These are phyloP conservation scores for Aphelocoma coerulescens DNA, from an alignment of 2,113 vertebrate species.

Conservation along the genomic window DNA sequence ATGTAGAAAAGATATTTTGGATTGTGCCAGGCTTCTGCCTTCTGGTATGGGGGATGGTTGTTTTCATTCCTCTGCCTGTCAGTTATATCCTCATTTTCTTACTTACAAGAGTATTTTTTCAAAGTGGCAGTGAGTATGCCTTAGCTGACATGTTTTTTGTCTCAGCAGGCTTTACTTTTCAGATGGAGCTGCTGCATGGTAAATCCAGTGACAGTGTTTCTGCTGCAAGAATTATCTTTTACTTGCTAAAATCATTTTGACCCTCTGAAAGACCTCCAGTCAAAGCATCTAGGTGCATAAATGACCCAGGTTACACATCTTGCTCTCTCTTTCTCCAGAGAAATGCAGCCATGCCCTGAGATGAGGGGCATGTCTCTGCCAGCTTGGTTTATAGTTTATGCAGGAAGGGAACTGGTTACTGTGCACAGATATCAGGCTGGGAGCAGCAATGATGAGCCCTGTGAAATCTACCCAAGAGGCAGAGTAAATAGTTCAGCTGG, in stretches of 20 bases:
- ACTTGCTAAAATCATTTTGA: not conserved
- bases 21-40: not conserved
- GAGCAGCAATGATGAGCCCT: fast-evolving
- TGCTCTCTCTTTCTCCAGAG: not conserved
- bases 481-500: not conserved
- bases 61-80: not conserved
- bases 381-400: not conserved
- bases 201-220: not conserved
- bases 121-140: not conserved
- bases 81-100: not conserved
- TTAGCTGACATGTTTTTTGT: not conserved
- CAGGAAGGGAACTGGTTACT: not conserved
- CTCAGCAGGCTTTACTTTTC: not conserved
- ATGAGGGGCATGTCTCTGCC: not conserved
- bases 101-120: not conserved
- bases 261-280: not conserved
- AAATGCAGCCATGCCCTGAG: fast-evolving
- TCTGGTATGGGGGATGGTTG: not conserved
- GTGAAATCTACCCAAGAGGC: not conserved
- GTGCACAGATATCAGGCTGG: not conserved
- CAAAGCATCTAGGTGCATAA: not conserved
- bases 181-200: not conserved
- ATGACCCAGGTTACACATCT: not conserved
- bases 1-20: not conserved
- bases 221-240: fast-evolving